Conservation (phyloP, 2,797 vertebrate species). For the Aphelocoma californica region DNA sequence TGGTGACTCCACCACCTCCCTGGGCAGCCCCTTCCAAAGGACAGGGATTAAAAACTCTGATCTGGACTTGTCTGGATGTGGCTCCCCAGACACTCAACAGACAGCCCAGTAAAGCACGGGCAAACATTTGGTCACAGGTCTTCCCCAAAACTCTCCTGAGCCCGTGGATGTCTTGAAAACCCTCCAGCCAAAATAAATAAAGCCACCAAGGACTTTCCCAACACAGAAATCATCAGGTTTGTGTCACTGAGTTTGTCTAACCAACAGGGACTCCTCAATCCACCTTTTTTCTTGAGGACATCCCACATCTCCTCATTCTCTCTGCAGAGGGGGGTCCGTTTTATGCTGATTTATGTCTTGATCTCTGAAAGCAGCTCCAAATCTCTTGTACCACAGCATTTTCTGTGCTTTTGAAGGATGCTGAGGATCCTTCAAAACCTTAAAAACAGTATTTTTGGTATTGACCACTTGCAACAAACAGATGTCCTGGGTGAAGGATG, state of each 20-base stretch:
- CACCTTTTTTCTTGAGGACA: neutral
- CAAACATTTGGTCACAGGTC: neutral
- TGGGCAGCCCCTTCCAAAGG: neutral
- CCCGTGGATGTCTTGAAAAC: neutral
- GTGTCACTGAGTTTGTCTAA: neutral
- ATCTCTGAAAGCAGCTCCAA: neutral
- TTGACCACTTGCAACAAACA: neutral
- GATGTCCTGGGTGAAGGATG: neutral
- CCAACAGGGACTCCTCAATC: neutral
- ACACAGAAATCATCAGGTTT: neutral
- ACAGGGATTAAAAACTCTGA: neutral
- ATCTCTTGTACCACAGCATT: neutral
- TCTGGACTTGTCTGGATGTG: neutral
- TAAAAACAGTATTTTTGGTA: neutral
- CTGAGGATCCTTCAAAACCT: neutral
- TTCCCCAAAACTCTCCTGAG: neutral
- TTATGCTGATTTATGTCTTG: neutral
- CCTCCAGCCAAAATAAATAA: neutral
- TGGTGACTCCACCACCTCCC: neutral
- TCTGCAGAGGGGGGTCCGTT: neutral
- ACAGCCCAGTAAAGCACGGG: neutral
- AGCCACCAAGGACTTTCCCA: neutral
- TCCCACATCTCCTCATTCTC: neutral
- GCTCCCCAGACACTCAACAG: fast-evolving
- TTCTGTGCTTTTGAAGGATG: neutral